Percentiles rank a stretch among this genome's conserved stretches.
Evolutionary conservation across 2,797 vertebrate genomes (phyloP).

Genomic region (Rhinoraja longicauda): DNA sequence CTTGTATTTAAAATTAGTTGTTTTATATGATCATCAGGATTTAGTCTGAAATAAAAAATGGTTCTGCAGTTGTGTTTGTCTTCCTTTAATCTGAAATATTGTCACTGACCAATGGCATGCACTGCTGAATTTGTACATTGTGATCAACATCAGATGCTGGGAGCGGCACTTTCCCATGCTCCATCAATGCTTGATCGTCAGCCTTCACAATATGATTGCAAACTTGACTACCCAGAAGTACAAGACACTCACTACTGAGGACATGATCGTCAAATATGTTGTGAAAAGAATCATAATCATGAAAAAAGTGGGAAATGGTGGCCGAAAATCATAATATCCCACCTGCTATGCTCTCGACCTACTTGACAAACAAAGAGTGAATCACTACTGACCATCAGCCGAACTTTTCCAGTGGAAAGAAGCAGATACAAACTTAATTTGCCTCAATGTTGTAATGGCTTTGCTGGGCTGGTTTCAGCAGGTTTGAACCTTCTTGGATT

Average conservation of each 20-base stretch:
- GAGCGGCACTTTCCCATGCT: background rate
- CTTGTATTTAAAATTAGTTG: background rate
- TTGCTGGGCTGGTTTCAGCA: background rate
- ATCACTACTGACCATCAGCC: background rate
- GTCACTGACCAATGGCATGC: background rate
- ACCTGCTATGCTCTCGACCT: background rate
- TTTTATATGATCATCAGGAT: background rate
- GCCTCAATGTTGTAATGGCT: background rate
- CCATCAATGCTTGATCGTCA: background rate
- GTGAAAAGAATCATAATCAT: background rate
- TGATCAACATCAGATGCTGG: background rate
- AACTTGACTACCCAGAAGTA: background rate
- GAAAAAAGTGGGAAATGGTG: background rate
- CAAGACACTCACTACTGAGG: background rate
- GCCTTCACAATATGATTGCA: background rate
- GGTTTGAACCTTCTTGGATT: background rate
- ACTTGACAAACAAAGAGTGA: background rate
- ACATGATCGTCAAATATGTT: background rate
- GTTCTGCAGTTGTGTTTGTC: no score
- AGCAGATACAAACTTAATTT: background rate
- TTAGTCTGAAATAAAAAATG: no score
- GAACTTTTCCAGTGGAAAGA: background rate
- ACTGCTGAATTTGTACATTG: background rate
- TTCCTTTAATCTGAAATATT: background rate
- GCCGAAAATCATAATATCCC: background rate